These are phyloP conservation scores for Nerophis lumbriciformis DNA, from an alignment of 2,113 vertebrate species.

Conservation along the genomic window DNA sequence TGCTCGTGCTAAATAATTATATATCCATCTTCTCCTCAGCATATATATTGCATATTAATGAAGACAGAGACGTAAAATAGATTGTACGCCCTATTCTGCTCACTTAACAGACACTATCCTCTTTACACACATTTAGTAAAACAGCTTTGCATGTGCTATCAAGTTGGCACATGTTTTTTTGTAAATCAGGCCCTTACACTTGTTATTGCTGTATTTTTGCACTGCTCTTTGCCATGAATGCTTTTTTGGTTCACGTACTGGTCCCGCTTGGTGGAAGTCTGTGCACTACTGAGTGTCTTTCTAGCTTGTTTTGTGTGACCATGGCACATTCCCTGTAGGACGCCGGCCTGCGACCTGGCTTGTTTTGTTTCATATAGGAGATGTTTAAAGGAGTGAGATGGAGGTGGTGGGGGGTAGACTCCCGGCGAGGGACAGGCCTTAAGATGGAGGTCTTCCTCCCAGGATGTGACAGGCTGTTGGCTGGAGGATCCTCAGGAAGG, in stretches of 20 bases:
- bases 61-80: no score
- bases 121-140: no score
- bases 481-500: slow-evolving; percentile 96
- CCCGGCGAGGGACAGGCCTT: slow-evolving; percentile 72
- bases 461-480: slow-evolving; percentile 84
- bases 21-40: no score
- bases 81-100: no score
- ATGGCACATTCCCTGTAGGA: slow-evolving; percentile 74
- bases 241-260: neutral
- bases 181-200: no score
- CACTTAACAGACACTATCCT: no score
- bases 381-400: slow-evolving; percentile 59
- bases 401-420: slow-evolving; percentile 42
- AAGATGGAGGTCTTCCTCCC: slow-evolving; percentile 94
- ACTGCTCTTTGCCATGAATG: neutral
- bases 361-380: slow-evolving; percentile 74
- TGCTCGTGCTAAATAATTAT: no score
- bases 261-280: neutral
- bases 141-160: no score
- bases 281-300: neutral
- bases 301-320: slow-evolving; percentile 29
- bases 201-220: no score
- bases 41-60: no score
- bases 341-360: slow-evolving; percentile 73
- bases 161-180: no score